Evolutionary conservation across 2,797 vertebrate genomes (phyloP).

Genomic region (Allobates femoralis): DNA sequence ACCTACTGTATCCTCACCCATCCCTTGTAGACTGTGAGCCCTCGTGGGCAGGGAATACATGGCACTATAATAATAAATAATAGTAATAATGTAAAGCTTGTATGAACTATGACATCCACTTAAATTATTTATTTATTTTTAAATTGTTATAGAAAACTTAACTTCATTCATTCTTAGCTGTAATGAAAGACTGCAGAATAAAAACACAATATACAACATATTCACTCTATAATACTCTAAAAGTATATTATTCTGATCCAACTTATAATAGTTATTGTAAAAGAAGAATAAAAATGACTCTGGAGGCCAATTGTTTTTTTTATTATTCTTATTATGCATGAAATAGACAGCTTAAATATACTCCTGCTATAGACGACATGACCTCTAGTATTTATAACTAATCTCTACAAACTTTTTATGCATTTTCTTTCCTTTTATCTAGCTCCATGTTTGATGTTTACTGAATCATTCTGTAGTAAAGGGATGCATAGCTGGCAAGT

Average conservation of each 20-base stretch:
- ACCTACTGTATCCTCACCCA: no score
- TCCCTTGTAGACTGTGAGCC: no score
- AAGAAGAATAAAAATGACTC: not conserved
- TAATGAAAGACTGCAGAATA: not conserved
- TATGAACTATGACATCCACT: no score
- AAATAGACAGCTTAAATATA: not conserved
- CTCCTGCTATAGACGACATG: not conserved
- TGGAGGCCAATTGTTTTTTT: not conserved
- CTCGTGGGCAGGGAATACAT: no score
- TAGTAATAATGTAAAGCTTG: no score
- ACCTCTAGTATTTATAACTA: not conserved
- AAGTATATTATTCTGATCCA: not conserved
- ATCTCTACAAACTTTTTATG: not conserved
- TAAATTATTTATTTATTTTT: no score
- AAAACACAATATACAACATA: not conserved
- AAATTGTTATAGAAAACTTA: no score
- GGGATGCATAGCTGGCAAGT: slow-evolving; percentile 78
- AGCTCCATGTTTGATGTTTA: slow-evolving; percentile 14
- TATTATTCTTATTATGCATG: not conserved
- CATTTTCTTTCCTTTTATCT: not conserved
- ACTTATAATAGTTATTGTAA: not conserved
- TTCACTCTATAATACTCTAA: not conserved
- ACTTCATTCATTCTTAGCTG: no score
- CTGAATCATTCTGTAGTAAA: slow-evolving; percentile 72
- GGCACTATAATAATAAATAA: no score